Evolutionary conservation across 2,888 invertebrate species (phyloP).

Genomic region (Scaeva pyrastri): DNA sequence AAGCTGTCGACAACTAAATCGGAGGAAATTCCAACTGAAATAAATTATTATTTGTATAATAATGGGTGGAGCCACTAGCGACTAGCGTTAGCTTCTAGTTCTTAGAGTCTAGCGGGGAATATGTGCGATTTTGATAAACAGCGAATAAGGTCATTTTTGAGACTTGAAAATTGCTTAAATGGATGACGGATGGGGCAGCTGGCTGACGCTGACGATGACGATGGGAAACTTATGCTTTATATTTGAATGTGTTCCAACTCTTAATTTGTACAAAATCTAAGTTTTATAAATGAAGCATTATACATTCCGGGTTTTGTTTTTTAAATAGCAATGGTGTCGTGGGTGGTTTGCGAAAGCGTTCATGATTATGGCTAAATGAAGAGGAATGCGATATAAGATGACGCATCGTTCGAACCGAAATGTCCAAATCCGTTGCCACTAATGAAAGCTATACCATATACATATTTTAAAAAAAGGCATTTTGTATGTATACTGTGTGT

Average conservation of each 20-base stretch:
- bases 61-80: background rate
- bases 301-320: conserved; percentile 6
- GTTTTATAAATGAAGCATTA: conserved; percentile 44
- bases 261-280: conserved; percentile 40
- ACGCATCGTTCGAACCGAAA: conserved; percentile 2
- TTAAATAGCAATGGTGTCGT: background rate
- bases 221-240: conserved; percentile 57
- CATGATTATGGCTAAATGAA: background rate
- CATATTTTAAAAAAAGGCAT: background rate
- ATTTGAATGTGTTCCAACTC: conserved; percentile 35
- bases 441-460: conserved; percentile 14
- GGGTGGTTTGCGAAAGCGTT: conserved; percentile 28
- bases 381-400: background rate
- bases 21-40: conserved; percentile 30
- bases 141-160: conserved; percentile 13
- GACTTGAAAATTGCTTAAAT: conserved; percentile 11
- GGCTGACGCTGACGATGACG: background rate
- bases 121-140: conserved; percentile 23
- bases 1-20: conserved; percentile 42
- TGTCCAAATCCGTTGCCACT: background rate
- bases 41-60: conserved; percentile 25
- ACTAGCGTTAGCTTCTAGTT: too few species aligned
- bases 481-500: conserved; percentile 14
- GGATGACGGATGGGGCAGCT: too few species aligned
- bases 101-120: background rate